phyloP scores from a whole-genome alignment of 2,888 invertebrate genomes.

The Oligia fasciuncula region DNA sequence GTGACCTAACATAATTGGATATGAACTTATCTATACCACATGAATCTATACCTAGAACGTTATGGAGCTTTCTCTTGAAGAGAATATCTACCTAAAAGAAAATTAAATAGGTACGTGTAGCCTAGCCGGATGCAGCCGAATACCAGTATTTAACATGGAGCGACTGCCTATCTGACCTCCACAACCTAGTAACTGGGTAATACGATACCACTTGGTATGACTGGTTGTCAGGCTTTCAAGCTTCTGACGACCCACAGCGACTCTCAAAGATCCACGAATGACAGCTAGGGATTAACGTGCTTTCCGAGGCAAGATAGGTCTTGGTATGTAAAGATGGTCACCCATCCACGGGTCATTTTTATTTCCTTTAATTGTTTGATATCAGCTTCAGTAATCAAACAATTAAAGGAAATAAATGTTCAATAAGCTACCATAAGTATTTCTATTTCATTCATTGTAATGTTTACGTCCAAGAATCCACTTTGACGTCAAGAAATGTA shows the following conservation, averaged over 20 bases:
- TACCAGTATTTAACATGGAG: not conserved
- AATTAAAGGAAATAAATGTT: not conserved
- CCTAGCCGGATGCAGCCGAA: too few species aligned
- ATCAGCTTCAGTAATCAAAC: not conserved
- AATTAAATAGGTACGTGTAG: not conserved
- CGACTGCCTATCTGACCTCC: not conserved
- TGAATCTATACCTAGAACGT: conserved; percentile 4
- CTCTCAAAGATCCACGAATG: too few species aligned
- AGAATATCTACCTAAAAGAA: not conserved
- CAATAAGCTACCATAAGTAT: not conserved
- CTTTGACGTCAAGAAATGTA: conserved; percentile 25
- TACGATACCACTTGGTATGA: not conserved
- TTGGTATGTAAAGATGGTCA: not conserved
- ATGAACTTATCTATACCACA: not conserved
- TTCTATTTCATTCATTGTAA: conserved; percentile 3
- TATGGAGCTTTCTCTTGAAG: conserved; percentile 4
- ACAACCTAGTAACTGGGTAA: not conserved
- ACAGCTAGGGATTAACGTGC: too few species aligned
- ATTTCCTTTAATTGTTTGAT: not conserved
- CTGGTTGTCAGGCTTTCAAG: not conserved
- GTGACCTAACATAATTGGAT: conserved; percentile 26
- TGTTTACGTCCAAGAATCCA: conserved; percentile 21
- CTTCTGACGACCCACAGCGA: too few species aligned
- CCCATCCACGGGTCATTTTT: not conserved
- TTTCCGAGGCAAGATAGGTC: too few species aligned